These are phyloP conservation scores for Drosophila anomalata DNA, from an alignment of 2,888 invertebrate species.

Conservation along the genomic window DNA sequence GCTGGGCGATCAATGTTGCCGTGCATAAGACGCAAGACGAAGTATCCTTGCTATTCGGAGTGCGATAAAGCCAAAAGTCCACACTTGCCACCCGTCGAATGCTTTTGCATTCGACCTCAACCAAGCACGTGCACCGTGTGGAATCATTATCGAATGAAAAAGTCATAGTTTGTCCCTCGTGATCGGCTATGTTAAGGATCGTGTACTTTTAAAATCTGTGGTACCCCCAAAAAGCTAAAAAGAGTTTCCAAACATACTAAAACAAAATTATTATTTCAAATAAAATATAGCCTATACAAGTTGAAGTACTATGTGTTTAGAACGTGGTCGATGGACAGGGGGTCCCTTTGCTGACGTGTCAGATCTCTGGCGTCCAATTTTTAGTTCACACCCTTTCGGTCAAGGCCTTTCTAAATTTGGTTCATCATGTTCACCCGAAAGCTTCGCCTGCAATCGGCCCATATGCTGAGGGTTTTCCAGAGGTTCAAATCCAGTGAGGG, in stretches of 20 bases:
- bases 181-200: background rate
- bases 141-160: slow-evolving; percentile 62
- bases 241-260: background rate
- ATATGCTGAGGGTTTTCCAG: background rate
- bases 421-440: background rate
- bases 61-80: slow-evolving; percentile 54
- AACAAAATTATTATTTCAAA: background rate
- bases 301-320: background rate
- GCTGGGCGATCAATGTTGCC: background rate
- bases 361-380: background rate
- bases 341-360: background rate
- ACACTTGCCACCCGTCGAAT: slow-evolving; percentile 46
- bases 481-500: background rate
- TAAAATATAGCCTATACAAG: too few relatives aligned
- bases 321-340: background rate
- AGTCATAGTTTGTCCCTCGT: slow-evolving; percentile 40
- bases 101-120: slow-evolving; percentile 54
- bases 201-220: background rate
- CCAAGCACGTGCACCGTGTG: slow-evolving; percentile 64
- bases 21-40: slow-evolving; percentile 56
- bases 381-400: background rate
- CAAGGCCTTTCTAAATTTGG: slow-evolving; percentile 14
- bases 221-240: background rate
- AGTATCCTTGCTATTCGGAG: slow-evolving; percentile 67
- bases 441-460: background rate